These are phyloP conservation scores for Phrynocephalus forsythii DNA, from an alignment of 2,797 vertebrate species.

Conservation along the genomic window DNA sequence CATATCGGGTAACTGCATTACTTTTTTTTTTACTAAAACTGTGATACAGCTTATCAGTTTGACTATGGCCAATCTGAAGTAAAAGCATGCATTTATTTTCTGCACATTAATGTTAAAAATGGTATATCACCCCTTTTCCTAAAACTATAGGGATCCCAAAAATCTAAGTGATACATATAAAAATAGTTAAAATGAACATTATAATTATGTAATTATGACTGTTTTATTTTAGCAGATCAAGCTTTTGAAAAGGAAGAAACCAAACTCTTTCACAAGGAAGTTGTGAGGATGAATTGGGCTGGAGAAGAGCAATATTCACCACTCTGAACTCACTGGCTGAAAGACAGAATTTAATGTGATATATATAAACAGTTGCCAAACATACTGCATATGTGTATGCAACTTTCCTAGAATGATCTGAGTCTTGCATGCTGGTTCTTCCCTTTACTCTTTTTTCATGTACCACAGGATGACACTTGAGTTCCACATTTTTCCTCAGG, in stretches of 20 bases:
- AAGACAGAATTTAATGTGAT: background rate
- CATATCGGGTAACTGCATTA: background rate
- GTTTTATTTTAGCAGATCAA: background rate
- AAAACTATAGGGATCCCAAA: background rate
- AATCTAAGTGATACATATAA: background rate
- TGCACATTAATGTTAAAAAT: background rate
- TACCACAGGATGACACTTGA: background rate
- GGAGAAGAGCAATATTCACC: background rate
- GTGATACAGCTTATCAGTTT: background rate
- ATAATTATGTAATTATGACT: too few relatives aligned
- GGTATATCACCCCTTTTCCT: background rate
- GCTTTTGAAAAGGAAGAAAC: too few relatives aligned
- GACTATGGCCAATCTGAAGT: background rate
- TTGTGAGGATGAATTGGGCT: background rate
- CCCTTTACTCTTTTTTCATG: background rate
- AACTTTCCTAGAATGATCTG: background rate
- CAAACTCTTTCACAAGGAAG: background rate
- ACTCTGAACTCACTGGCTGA: background rate
- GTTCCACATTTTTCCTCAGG: background rate
- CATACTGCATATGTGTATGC: background rate
- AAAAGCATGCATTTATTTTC: background rate
- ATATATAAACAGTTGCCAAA: background rate
- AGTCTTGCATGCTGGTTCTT: background rate
- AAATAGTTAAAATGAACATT: too few relatives aligned
- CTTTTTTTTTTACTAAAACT: background rate